These are phyloP conservation scores for Eilema caniola DNA, from an alignment of 2,888 invertebrate genomes.

Conservation along the genomic window DNA sequence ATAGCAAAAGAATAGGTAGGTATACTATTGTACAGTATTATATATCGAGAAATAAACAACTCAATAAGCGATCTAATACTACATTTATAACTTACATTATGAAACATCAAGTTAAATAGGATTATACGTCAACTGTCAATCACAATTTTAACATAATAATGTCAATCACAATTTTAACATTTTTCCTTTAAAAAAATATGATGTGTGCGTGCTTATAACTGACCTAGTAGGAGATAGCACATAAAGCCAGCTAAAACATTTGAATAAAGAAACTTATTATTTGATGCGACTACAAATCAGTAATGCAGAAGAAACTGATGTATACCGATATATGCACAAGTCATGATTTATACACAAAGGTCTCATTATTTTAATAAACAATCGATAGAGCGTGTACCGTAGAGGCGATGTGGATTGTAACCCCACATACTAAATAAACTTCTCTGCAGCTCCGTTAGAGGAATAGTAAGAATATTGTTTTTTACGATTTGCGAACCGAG, in stretches of 20 bases:
- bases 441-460: not conserved
- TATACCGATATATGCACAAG: not conserved
- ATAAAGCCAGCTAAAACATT: not conserved
- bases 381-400: not conserved
- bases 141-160: not conserved
- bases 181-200: too few species aligned
- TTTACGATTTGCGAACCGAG: not conserved
- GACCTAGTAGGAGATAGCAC: not conserved
- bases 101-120: not conserved
- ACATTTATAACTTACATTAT: not conserved
- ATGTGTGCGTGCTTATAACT: not conserved
- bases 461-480: not conserved
- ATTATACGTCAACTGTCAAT: not conserved
- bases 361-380: not conserved
- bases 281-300: not conserved
- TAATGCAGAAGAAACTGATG: not conserved
- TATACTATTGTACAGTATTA: too few species aligned
- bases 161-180: not conserved
- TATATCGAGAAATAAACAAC: not conserved
- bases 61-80: not conserved
- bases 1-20: not conserved
- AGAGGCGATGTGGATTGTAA: not conserved
- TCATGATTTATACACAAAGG: not conserved
- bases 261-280: not conserved
- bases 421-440: not conserved